Conservation (phyloP, 2,888 invertebrate genomes). For the Polymixis lichenea region DNA sequence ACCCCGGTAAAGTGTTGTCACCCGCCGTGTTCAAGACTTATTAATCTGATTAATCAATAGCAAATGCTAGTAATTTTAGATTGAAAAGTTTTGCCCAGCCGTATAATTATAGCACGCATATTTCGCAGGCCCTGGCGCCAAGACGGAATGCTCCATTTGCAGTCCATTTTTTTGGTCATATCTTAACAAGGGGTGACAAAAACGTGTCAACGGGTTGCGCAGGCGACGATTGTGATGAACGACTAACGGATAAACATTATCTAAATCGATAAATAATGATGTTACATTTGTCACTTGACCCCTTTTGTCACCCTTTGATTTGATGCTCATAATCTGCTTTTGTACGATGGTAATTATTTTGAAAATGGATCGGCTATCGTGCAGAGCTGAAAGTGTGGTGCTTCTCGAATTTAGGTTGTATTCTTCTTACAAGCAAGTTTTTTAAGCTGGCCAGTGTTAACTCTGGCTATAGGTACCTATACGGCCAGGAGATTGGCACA, state of each 20-base stretch:
- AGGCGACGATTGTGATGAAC: conserved; percentile 59
- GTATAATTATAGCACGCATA: not conserved
- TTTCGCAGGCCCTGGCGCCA: conserved; percentile 27
- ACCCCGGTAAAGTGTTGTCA: too few relatives aligned
- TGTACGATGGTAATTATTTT: not conserved
- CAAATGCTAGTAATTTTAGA: too few relatives aligned
- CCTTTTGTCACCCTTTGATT: conserved; percentile 47
- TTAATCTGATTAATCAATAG: too few relatives aligned
- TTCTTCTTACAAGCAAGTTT: not conserved
- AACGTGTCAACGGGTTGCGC: conserved; percentile 75
- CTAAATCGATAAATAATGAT: conserved; percentile 86
- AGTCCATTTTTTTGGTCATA: conserved; percentile 38
- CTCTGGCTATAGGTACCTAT: too few relatives aligned
- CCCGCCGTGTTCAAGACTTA: too few relatives aligned
- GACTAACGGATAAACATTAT: conserved; percentile 78
- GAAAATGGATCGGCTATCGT: not conserved
- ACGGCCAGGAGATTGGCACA: not conserved
- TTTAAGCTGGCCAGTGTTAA: not conserved
- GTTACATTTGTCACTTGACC: conserved; percentile 76
- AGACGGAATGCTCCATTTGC: conserved; percentile 26
- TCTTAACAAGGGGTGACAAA: conserved; percentile 63
- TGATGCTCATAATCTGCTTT: conserved; percentile 18
- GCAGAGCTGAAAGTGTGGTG: not conserved
- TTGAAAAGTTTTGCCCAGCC: too few relatives aligned
- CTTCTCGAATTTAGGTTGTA: not conserved